Base-by-base conservation (phyloP, 1,140 invertebrate species). In the Cephus cinctus region DNA sequence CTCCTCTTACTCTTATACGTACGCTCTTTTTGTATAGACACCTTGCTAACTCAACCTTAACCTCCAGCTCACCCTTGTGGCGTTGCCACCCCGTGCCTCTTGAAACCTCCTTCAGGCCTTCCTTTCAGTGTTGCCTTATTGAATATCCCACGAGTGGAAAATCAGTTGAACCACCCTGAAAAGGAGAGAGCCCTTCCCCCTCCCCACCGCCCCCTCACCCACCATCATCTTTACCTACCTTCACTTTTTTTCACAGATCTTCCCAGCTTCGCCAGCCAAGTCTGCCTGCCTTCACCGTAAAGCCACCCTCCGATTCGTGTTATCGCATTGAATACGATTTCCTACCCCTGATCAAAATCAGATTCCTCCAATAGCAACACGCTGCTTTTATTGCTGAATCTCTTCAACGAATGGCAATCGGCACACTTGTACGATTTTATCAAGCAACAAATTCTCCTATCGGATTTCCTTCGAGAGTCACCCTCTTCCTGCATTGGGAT, bases 81-180 rank as follows among this genome's bases (percentile, higher is more conserved):
- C 36, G 36, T 50, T 27, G 47, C 35, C 47, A 45, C 39, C 46
- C 44, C 49, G 49, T 47, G 50, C 47, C 50, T 53, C 43, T 40
- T 47, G 36, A 53, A 54, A 43, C 53, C 52, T 63, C 54, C 54
- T 63, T 48, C 48, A 52, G 46, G 43, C 44, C 60, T 63, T 67
- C 66, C 66, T 71, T 74, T 74, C 62, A 66, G 27, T 62, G 57
- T 63, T 69, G 63, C 61, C 57, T 74, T 74, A 75, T 74, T 73
- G 71, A 75, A 73, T 75, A 73, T 69, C 65, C 67, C 71, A 70
- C 69, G 63, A 74, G 70, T 74, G 70, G 71, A 74, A 74, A 72
- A 75, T 75, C 71, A 70, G 71, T 74, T 67, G 52, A 69, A 63
- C 60, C 53, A 56, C 51, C 50, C 43, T 63, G 63, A 73, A 73